Evolutionary conservation across 2,888 invertebrate genomes (phyloP), one percentile per base, ranked within the genome.

Genomic region (Boloria selene): DNA sequence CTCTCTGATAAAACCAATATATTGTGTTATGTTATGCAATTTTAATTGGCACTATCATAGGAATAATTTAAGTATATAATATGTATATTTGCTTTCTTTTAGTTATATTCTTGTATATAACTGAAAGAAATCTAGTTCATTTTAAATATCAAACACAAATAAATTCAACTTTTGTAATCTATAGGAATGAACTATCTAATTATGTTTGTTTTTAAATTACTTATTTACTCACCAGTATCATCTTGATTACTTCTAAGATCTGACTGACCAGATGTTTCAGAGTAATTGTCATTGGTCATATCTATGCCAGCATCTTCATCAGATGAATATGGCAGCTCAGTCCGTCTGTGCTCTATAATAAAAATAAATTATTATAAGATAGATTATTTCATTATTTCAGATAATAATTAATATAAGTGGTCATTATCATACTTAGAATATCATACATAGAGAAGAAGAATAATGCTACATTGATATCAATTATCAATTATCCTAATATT

Each of bases 231-330:
- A 92, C 92, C 92, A 78, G 83, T 81, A 47, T 95, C 95, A 66
- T 95, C 95, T 53, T 93, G 86, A 74, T 93, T 88, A 80, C 96
- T 96, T 74, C 93, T 93, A 72, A 94, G 94, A 78, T 98, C 97
- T 0, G 97, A 97, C 74, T 94, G 93, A 42, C 94, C 94, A 68
- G 97, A 98, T 75, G 94, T 94, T 69, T 97, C 95, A 72, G 97
- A 97, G 73, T 94, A 95, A 84, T 97, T 97, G 86, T 97, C 97
- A 74, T 94, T 90, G 13, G 96, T 96, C 85, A 90, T 87, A 67
- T 91, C 91, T 59, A 91, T 91, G 56, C 87, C 90, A 1, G 87
- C 90, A 80, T 97, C 97, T 79, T 96, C 96, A 75, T 96, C 96
- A 7, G 95, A 96, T 71, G 95, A 95, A 74, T 94, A 93, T 64